phyloP scores from a whole-genome alignment of 2,113 vertebrate species.

The Jaculus jaculus region DNA sequence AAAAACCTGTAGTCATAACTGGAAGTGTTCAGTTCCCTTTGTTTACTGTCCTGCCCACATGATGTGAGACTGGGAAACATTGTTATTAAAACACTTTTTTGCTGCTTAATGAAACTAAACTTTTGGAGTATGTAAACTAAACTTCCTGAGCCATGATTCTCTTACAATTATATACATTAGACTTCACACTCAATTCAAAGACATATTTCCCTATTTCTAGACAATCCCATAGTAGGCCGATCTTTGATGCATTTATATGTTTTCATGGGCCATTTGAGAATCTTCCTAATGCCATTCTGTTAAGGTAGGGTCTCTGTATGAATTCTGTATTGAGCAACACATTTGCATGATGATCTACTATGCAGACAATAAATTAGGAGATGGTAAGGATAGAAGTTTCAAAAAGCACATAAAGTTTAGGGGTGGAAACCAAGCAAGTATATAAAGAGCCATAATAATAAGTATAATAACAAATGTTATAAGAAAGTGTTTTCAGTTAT shows the following conservation, averaged over 20 bases:
- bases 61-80: background rate
- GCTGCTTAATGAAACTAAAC: background rate
- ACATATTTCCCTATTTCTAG: background rate
- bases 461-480: background rate
- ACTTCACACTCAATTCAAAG: background rate
- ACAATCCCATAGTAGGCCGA: background rate
- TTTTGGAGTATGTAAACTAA: background rate
- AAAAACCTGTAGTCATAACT: slow-evolving; percentile 21
- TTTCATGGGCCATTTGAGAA: background rate
- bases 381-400: background rate
- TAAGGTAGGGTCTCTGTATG: background rate
- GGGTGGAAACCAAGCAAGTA: background rate
- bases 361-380: background rate
- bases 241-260: background rate
- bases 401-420: background rate
- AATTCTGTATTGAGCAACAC: background rate
- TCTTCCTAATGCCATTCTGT: slow-evolving; percentile 23
- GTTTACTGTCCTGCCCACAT: background rate
- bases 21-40: background rate
- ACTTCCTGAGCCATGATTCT: background rate
- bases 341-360: background rate
- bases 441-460: background rate
- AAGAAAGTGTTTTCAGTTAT: slow-evolving; percentile 1
- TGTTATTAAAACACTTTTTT: slow-evolving; percentile 7
- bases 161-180: background rate